These are phyloP conservation scores for Mionectes olivaceus DNA, from an alignment of 2,797 vertebrate species.

Conservation along the genomic window DNA sequence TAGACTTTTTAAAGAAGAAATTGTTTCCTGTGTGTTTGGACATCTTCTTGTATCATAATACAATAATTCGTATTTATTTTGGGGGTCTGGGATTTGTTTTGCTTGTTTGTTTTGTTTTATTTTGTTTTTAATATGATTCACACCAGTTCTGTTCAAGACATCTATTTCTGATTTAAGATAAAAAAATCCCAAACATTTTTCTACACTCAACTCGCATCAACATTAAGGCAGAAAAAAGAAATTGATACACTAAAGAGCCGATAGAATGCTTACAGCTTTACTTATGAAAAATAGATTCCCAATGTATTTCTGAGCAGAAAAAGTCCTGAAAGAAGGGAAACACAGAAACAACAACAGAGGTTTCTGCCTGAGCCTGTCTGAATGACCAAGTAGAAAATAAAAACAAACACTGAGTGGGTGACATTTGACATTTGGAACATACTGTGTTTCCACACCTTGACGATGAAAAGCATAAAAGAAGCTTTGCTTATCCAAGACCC, in stretches of 20 bases:
- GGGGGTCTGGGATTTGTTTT: neutral
- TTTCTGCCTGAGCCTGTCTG: neutral
- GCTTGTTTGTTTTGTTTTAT: neutral
- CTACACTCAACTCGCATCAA: neutral
- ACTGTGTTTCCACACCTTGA: constrained; percentile 56
- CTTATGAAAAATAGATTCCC: neutral
- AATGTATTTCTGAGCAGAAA: constrained; percentile 1
- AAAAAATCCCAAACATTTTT: neutral
- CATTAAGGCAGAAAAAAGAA: constrained; percentile 20
- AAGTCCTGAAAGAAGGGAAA: constrained; percentile 37
- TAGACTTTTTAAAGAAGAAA: neutral
- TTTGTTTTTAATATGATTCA: neutral
- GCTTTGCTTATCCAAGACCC: neutral
- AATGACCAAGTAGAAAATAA: constrained; percentile 22
- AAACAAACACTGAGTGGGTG: neutral
- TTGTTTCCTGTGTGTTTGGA: neutral
- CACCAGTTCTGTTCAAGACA: neutral
- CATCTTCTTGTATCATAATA: neutral
- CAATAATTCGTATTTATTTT: neutral
- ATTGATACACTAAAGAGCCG: neutral
- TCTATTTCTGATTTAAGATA: neutral
- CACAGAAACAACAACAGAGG: neutral
- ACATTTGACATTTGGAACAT: neutral
- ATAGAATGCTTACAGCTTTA: constrained; percentile 4
- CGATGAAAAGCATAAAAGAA: neutral